A percentile compares a stretch with the other conserved stretches of the same genome.
These are phyloP conservation scores for Arge pagana DNA, from an alignment of 2,888 invertebrate genomes.

Conservation along the genomic window DNA sequence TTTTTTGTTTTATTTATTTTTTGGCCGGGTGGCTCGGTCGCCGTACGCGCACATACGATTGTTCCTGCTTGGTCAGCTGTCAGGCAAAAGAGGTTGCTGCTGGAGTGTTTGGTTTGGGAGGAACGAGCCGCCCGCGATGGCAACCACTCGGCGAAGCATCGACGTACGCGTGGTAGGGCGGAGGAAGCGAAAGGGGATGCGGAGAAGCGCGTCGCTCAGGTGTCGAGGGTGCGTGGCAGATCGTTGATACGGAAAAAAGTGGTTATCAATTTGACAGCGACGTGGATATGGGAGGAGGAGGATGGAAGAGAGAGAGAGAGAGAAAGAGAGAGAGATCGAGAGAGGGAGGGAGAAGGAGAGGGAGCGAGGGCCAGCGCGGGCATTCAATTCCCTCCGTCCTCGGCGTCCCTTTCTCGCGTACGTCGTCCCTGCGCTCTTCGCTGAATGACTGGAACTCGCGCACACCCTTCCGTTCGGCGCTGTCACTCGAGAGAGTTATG, in stretches of 20 bases:
- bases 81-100: too few relatives aligned
- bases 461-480: slow-evolving; percentile 54
- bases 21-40: too few relatives aligned
- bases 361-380: slow-evolving; percentile 34
- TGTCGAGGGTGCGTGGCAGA: slow-evolving; percentile 24
- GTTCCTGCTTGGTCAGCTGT: too few relatives aligned
- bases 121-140: too few relatives aligned
- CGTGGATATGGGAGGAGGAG: slow-evolving; percentile 27
- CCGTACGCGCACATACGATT: too few relatives aligned
- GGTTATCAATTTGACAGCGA: slow-evolving; percentile 54
- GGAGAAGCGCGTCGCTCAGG: neutral
- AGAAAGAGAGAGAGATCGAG: slow-evolving; percentile 5
- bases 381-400: slow-evolving; percentile 49
- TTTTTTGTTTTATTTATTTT: too few relatives aligned
- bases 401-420: slow-evolving; percentile 16
- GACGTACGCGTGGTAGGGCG: too few relatives aligned
- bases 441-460: slow-evolving; percentile 18
- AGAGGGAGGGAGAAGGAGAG: slow-evolving; percentile 6
- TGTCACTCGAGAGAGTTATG: slow-evolving; percentile 56
- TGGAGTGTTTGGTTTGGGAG: too few relatives aligned
- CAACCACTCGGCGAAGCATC: too few relatives aligned
- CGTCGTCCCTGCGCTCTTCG: neutral
- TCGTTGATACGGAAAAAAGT: slow-evolving; percentile 34
- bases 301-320: slow-evolving; percentile 14
- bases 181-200: too few relatives aligned